phyloP scores from a whole-genome alignment of 2,888 invertebrate species.

The Drosophila quasianomalipes region DNA sequence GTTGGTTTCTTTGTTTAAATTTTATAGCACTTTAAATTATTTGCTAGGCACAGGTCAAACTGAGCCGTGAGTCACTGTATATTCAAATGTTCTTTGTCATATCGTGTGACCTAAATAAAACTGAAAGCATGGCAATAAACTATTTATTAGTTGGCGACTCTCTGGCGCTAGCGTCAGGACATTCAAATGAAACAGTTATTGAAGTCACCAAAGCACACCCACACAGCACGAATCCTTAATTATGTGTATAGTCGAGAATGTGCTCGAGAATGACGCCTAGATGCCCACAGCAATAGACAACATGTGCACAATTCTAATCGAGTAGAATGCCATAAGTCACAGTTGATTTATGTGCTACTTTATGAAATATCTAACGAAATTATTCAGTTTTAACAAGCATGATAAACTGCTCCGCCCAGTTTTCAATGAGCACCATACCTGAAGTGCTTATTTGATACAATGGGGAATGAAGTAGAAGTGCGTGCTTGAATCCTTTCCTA shows the following conservation, averaged over 20 bases:
- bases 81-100: not conserved
- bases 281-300: not conserved
- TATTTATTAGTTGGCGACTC: conserved; percentile 69
- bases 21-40: no score
- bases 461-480: not conserved
- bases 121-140: conserved; percentile 59
- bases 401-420: not conserved
- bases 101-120: conserved; percentile 33
- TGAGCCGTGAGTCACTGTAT: no score
- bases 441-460: not conserved
- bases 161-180: conserved; percentile 55
- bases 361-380: conserved; percentile 1
- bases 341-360: conserved; percentile 4
- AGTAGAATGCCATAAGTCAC: not conserved
- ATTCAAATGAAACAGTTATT: conserved; percentile 25
- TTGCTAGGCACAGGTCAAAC: no score
- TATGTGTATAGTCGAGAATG: conserved; percentile 5
- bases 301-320: not conserved
- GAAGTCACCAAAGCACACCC: not conserved
- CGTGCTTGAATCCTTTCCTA: not conserved
- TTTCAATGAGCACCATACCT: not conserved
- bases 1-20: no score
- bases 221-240: conserved; percentile 15
- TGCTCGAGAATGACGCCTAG: not conserved
- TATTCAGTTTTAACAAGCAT: not conserved